These are phyloP conservation scores for Byasa hedistus DNA, from an alignment of 2,888 invertebrate species.

Conservation along the genomic window DNA sequence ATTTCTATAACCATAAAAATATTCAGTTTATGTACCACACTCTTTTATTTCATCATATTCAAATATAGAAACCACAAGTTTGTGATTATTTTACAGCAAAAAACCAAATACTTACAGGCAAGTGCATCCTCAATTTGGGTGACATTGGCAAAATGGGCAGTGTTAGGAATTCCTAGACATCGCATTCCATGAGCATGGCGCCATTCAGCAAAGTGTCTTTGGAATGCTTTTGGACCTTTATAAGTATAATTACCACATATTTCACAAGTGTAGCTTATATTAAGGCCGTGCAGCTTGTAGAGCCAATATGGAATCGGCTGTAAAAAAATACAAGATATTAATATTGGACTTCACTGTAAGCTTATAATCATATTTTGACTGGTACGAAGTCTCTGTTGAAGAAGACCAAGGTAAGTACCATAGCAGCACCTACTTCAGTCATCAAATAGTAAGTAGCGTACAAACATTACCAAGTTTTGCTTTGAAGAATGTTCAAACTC, in stretches of 20 bases:
- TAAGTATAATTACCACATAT: constrained; percentile 99
- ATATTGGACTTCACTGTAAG: not conserved
- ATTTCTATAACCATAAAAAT: no score
- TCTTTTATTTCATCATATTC: no score
- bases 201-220: constrained; percentile 98
- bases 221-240: constrained; percentile 99
- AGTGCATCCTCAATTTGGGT: constrained; percentile 99
- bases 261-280: constrained; percentile 99
- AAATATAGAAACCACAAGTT: no score
- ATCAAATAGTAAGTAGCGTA: no score
- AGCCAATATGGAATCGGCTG: constrained; percentile 94
- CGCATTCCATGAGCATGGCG: constrained; percentile 96
- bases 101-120: constrained; percentile 87
- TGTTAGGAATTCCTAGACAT: constrained; percentile 99
- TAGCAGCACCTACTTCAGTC: no score
- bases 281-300: constrained; percentile 98
- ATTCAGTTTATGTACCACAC: no score
- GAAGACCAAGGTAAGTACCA: no score
- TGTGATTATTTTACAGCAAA: no score
- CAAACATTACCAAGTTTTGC: no score
- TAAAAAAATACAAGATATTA: constrained; percentile 30
- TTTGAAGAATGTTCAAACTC: no score
- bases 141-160: constrained; percentile 99
- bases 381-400: no score
- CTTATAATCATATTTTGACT: no score